These are phyloP conservation scores for Chloroclystis v-ata DNA, from an alignment of 2,888 invertebrate species.

Conservation along the genomic window DNA sequence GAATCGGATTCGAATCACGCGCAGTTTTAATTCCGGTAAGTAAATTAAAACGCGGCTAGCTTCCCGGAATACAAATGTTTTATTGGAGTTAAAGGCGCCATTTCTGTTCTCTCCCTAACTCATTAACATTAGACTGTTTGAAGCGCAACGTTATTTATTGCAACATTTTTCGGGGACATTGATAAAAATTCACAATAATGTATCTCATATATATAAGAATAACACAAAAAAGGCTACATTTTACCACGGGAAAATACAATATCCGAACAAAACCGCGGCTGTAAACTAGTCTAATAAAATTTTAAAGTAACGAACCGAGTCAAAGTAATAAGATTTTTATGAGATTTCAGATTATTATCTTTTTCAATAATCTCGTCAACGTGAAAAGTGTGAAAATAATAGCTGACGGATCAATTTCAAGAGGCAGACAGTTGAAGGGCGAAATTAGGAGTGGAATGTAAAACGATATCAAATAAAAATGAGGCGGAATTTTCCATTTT, in stretches of 20 bases:
- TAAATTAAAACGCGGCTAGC: slow-evolving; percentile 76
- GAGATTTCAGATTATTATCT: slow-evolving; percentile 31
- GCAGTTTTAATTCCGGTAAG: slow-evolving; percentile 74
- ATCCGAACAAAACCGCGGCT: too few relatives aligned
- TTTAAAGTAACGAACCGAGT: neutral
- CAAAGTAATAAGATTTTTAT: neutral
- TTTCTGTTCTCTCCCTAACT: slow-evolving; percentile 53
- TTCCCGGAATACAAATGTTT: slow-evolving; percentile 73
- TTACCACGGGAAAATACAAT: too few relatives aligned
- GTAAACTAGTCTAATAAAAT: neutral
- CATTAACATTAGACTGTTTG: slow-evolving; percentile 63
- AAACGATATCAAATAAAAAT: slow-evolving; percentile 28
- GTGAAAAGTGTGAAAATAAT: slow-evolving; percentile 33
- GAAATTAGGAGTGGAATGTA: slow-evolving; percentile 33
- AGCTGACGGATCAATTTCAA: slow-evolving; percentile 29
- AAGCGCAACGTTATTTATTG: slow-evolving; percentile 57
- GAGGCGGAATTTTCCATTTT: slow-evolving; percentile 17
- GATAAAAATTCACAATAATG: too few relatives aligned
- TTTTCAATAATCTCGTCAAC: slow-evolving; percentile 28
- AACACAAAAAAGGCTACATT: too few relatives aligned
- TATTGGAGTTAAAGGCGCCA: slow-evolving; percentile 62
- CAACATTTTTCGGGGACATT: slow-evolving; percentile 28
- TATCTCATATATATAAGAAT: too few relatives aligned
- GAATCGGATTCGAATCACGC: slow-evolving; percentile 71
- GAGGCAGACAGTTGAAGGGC: slow-evolving; percentile 25